These are phyloP conservation scores for Vesta saturnalis DNA, from an alignment of 2,888 invertebrate species.

Conservation along the genomic window DNA sequence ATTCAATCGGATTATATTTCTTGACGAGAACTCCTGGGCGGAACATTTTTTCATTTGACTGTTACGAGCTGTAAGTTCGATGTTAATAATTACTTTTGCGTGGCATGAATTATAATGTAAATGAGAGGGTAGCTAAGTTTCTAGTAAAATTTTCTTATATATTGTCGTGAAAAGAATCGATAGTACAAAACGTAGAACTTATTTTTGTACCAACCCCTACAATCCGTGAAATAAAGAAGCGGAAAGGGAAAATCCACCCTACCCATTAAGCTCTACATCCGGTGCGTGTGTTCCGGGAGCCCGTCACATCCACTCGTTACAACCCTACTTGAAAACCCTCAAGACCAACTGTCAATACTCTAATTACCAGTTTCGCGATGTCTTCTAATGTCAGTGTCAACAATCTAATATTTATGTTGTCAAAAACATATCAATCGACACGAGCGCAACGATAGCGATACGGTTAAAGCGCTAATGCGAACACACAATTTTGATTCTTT, in stretches of 20 bases:
- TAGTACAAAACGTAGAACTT: constrained; percentile 27
- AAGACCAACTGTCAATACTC: constrained; percentile 39
- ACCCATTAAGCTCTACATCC: constrained; percentile 38
- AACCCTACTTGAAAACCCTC: constrained; percentile 31
- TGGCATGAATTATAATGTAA: constrained; percentile 37
- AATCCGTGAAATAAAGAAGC: constrained; percentile 33
- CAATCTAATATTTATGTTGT: not conserved
- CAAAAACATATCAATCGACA: constrained; percentile 4
- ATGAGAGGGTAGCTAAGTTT: constrained; percentile 18
- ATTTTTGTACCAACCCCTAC: constrained; percentile 27
- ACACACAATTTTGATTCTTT: too few relatives aligned
- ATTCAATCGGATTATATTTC: constrained; percentile 36
- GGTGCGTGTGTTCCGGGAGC: constrained; percentile 39
- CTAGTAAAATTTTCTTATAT: constrained; percentile 27
- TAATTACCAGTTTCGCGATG: constrained; percentile 36
- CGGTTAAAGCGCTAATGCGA: too few relatives aligned
- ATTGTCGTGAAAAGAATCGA: constrained; percentile 20
- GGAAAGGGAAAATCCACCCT: constrained; percentile 31
- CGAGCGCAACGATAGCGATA: not conserved
- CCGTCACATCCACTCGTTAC: constrained; percentile 38
- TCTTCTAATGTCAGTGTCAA: constrained; percentile 21
- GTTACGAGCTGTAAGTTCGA: constrained; percentile 23
- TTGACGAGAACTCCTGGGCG: constrained; percentile 18
- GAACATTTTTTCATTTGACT: constrained; percentile 20
- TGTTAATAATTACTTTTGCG: constrained; percentile 35